These are phyloP conservation scores for Rhineura floridana DNA, from an alignment of 2,113 vertebrate genomes.

Conservation along the genomic window DNA sequence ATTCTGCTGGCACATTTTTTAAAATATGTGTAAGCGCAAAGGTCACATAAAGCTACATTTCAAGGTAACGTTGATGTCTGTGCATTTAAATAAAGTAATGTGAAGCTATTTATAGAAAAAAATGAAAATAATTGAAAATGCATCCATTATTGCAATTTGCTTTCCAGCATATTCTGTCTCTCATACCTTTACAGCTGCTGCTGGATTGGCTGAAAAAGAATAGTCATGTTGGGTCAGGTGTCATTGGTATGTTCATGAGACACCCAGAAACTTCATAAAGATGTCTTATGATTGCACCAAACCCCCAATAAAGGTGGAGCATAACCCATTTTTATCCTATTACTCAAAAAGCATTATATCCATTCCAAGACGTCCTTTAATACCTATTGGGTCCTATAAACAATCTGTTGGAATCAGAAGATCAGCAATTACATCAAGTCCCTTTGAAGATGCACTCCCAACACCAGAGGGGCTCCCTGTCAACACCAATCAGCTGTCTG, in stretches of 20 bases:
- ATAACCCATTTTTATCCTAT: neutral
- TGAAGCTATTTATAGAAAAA: no score
- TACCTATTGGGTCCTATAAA: neutral
- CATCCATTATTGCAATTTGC: neutral
- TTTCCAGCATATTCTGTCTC: neutral
- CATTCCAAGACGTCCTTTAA: neutral
- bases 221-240: neutral
- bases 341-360: neutral
- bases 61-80: neutral
- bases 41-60: neutral
- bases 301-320: neutral
- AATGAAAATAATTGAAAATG: neutral
- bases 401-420: neutral
- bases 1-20: constrained; percentile 21
- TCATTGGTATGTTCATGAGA: neutral
- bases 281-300: neutral
- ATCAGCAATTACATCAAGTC: neutral
- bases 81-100: neutral
- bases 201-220: neutral
- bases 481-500: no score
- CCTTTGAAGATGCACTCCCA: no score
- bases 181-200: neutral
- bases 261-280: neutral
- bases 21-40: constrained; percentile 1
- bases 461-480: no score